phyloP scores from a whole-genome alignment of 2,113 vertebrate species.

The Nothobranchius kuhntae region DNA sequence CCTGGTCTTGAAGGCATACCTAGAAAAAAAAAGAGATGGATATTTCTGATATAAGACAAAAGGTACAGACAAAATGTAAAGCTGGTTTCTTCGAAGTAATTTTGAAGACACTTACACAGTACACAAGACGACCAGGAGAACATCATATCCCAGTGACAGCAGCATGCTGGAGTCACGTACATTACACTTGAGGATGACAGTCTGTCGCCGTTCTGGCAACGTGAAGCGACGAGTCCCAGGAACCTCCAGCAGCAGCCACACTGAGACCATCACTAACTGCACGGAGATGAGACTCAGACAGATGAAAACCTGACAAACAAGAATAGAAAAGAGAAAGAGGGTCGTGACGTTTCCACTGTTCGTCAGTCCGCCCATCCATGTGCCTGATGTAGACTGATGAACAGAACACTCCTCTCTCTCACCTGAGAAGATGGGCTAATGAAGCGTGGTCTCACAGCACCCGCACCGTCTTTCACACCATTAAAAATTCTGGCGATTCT shows the following conservation, averaged over 20 bases:
- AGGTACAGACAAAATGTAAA: too few relatives aligned
- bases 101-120: conserved; percentile 83
- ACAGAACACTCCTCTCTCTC: conserved; percentile 24
- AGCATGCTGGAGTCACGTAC: conserved; percentile 98
- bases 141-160: conserved; percentile 93
- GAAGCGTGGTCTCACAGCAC: conserved; percentile 92
- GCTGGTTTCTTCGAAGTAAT: neutral
- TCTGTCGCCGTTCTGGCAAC: conserved; percentile 92
- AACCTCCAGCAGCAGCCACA: conserved; percentile 94
- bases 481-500: conserved; percentile 96
- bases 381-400: conserved; percentile 36
- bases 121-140: conserved; percentile 96
- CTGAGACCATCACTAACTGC: conserved; percentile 91
- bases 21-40: conserved; percentile 20
- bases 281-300: conserved; percentile 94
- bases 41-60: neutral
- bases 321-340: neutral
- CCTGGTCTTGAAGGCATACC: conserved; percentile 97
- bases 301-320: conserved; percentile 82
- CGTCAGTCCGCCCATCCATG: conserved; percentile 24
- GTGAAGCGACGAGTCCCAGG: conserved; percentile 93
- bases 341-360: conserved; percentile 15
- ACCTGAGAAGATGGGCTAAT: conserved; percentile 98
- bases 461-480: conserved; percentile 88
- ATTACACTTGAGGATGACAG: conserved; percentile 97